Base-by-base conservation (phyloP, 2,113 vertebrate genomes). In the Trichechus manatus region DNA sequence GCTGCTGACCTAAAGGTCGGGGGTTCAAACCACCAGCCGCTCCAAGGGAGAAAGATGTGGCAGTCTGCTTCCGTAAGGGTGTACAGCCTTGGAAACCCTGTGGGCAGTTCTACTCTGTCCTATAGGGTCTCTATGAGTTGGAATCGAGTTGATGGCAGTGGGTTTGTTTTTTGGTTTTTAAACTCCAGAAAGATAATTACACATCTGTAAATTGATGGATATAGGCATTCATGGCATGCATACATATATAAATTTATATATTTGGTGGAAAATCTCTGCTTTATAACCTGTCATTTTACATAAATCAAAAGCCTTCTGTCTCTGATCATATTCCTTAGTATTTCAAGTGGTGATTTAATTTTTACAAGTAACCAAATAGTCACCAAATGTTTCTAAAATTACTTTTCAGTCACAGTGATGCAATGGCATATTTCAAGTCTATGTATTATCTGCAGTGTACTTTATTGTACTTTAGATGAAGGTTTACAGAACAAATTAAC, bases 311-410 rank as follows among this genome's bases (percentile, higher is more conserved):
- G 66, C 75, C 63, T 80, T 53, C 19, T 74, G 5, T 91, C 29
- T 91, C 27, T 97, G 22, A 85, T 96, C 15, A 92, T 70, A 91
- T 94, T 80, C 29, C 44, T 90, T 75, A 92, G 13, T 85, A 87
- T 93, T 86, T 90, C 61, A 90, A 93, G 64, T 93, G 22, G 33
- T 47, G 39, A 89, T 88, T 88, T 94, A 79, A 75, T 86, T 93
- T 97, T 85, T 79, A 39, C 4, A 94, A 61, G 33, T 74, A 81
- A 39, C 7, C 11, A 81, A 61, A 42, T 93, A 36, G 61, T 6
- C 56, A 70, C 70, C 47, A 80, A 85, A 23, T 92, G 25, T 79
- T 87, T 66, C 78, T 61, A 68, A 96, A 80, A 72, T 81, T 94
- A 42, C 20, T 87, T 59, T 92, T 91, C 7, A 81, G 47, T 89